Conservation (phyloP, 2,888 invertebrate genomes). For the Megalurothrips usitatus region DNA sequence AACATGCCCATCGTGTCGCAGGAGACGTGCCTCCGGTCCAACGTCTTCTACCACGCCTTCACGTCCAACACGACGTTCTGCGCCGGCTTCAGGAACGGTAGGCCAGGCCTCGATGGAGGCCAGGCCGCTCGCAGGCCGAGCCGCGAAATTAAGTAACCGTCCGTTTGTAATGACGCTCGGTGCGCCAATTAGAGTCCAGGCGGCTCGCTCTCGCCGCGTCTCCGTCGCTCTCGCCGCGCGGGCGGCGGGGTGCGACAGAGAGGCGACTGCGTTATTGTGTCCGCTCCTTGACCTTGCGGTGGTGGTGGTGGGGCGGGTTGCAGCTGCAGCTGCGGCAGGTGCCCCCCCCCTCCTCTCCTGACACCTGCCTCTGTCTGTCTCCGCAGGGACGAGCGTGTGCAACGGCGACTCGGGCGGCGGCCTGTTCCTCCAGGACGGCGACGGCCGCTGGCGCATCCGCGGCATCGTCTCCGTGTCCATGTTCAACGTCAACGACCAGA, state of each 20-base stretch:
- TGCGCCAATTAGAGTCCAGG: not conserved
- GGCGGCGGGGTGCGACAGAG: no score
- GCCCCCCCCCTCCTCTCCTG: not conserved
- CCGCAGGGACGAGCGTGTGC: conserved; percentile 34
- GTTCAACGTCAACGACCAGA: conserved; percentile 15
- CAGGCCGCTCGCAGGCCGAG: not conserved
- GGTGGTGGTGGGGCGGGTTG: not conserved
- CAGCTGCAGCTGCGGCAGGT: no score
- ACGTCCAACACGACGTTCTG: conserved; percentile 32
- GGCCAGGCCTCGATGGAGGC: not conserved
- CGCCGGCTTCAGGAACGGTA: conserved; percentile 34
- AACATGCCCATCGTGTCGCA: conserved; percentile 33
- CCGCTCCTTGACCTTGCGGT: no score
- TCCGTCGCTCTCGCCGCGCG: no score
- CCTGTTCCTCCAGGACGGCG: conserved; percentile 15
- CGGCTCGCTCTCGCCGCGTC: not conserved
- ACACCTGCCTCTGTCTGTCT: not conserved
- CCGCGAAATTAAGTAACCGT: not conserved
- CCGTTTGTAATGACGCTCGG: not conserved
- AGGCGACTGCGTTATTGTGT: no score
- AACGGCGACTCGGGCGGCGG: conserved; percentile 34
- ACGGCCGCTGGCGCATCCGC: conserved; percentile 8
- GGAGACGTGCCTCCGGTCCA: conserved; percentile 31
- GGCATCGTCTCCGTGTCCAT: conserved; percentile 3
- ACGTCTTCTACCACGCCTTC: conserved; percentile 29